A percentile compares a stretch with the other conserved stretches of the same genome.
phyloP scores from a whole-genome alignment of 2,797 vertebrate genomes.

The Peromyscus eremicus region DNA sequence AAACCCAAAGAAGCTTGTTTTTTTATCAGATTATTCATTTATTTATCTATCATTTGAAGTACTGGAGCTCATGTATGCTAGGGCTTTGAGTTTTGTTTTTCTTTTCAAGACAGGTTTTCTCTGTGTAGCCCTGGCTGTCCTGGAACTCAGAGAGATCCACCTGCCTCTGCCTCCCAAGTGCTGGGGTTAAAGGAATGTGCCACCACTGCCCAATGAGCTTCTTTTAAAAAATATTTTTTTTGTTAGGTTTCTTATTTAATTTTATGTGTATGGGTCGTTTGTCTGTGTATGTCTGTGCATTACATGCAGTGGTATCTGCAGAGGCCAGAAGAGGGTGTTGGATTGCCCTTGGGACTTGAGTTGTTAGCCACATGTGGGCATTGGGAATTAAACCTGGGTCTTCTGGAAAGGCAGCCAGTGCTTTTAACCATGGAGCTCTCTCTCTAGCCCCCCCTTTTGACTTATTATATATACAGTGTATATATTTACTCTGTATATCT shows the following conservation, averaged over 20 bases:
- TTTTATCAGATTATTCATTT: not conserved
- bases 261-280: not conserved
- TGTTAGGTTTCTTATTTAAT: not conserved
- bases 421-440: not conserved
- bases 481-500: not conserved
- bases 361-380: not conserved
- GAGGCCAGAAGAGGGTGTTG: not conserved
- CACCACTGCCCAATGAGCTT: not conserved
- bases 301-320: not conserved
- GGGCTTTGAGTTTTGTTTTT: not conserved
- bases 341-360: not conserved
- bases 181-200: not conserved
- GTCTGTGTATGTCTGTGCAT: not conserved
- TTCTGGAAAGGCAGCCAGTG: not conserved
- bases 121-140: not conserved
- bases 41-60: not conserved
- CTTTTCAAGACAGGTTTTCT: not conserved
- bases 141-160: not conserved
- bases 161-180: not conserved
- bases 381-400: not conserved
- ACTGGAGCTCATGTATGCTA: not conserved
- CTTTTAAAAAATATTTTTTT: not conserved
- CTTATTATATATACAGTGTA: no score
- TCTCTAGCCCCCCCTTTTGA: not conserved
- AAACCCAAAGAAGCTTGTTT: conserved; percentile 3